phyloP scores from a whole-genome alignment of 2,797 vertebrate species.

The Varecia variegata region DNA sequence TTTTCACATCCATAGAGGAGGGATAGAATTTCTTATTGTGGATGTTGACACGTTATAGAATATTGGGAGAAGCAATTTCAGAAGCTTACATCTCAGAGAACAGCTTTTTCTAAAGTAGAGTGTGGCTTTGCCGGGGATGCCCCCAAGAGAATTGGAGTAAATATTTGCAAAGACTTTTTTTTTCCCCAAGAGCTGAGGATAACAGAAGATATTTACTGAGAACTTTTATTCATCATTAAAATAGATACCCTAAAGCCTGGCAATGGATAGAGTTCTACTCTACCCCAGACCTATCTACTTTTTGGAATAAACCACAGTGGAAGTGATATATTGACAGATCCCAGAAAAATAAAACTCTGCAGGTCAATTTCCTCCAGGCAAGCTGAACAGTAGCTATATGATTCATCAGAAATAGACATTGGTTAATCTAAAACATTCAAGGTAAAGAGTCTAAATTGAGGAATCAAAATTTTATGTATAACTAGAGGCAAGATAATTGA shows the following conservation, averaged over 20 bases:
- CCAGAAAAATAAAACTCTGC: background rate
- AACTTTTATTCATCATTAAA: constrained; percentile 48
- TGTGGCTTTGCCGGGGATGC: constrained; percentile 1
- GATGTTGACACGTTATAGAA: background rate
- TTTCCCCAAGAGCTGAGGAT: background rate
- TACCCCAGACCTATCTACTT: background rate
- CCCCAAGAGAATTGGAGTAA: constrained; percentile 30
- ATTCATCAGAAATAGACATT: constrained; percentile 18
- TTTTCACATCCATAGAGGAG: background rate
- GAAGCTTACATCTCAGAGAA: background rate
- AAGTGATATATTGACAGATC: background rate
- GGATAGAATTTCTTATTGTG: background rate
- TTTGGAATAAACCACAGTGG: background rate
- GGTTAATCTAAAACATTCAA: constrained; percentile 1
- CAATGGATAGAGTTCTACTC: background rate
- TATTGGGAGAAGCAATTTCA: background rate
- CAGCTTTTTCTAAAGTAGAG: constrained; percentile 25
- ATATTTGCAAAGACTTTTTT: constrained; percentile 46
- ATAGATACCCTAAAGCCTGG: background rate
- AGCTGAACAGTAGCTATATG: background rate
- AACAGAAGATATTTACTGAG: constrained; percentile 29
- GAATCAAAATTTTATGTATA: constrained; percentile 59
- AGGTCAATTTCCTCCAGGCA: background rate
- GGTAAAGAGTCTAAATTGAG: constrained; percentile 23
- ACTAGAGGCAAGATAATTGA: constrained; percentile 56